Evolutionary conservation across 2,113 vertebrate species (phyloP).

Genomic region (Daphoenositta chrysoptera): DNA sequence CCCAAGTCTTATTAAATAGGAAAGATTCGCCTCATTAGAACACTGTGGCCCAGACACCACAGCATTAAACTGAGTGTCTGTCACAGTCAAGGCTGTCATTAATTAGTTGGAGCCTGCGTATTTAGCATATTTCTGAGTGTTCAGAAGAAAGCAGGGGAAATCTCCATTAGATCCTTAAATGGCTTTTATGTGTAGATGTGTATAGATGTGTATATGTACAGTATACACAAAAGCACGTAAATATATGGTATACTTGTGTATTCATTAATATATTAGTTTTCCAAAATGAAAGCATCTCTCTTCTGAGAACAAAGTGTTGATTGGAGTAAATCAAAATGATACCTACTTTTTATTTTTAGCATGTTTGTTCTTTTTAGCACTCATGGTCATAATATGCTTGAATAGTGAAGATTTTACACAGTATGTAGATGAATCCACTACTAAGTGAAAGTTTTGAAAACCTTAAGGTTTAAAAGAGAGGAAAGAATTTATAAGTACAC

Average conservation of each 20-base stretch:
- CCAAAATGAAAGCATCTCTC: neutral
- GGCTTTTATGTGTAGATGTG: neutral
- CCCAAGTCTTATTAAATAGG: neutral
- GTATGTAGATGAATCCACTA: neutral
- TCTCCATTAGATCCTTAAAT: neutral
- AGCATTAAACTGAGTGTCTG: neutral
- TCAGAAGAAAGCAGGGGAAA: neutral
- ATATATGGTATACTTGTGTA: neutral
- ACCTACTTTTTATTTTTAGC: neutral
- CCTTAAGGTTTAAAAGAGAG: constrained; percentile 20
- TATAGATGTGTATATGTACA: neutral
- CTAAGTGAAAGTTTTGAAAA: constrained; percentile 36
- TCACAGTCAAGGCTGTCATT: neutral
- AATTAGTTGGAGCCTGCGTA: neutral
- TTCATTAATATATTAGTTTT: neutral
- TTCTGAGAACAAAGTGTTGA: neutral
- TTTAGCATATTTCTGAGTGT: neutral
- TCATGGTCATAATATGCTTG: neutral
- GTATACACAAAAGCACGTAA: neutral
- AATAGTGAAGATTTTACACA: neutral
- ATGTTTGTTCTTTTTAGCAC: neutral
- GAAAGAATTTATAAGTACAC: constrained; percentile 24
- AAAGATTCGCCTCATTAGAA: neutral
- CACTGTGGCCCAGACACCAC: neutral
- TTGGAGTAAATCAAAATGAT: neutral